Conservation (phyloP, 2,888 invertebrate genomes). For the Merodon equestris region DNA sequence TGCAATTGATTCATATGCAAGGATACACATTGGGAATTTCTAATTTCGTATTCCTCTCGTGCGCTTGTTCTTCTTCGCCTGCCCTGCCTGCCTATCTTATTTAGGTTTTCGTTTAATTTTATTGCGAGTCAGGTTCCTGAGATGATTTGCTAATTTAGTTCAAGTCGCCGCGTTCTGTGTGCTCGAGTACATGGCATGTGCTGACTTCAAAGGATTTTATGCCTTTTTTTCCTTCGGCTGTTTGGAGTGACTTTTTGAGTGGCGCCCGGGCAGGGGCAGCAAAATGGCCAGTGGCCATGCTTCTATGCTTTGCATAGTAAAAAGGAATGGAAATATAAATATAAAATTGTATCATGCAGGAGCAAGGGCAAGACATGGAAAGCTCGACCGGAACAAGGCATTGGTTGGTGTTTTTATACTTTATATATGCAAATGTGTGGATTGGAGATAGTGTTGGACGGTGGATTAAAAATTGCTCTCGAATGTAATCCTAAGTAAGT, state of each 20-base stretch:
- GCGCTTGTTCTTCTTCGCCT: constrained; percentile 25
- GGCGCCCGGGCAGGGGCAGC: constrained; percentile 8
- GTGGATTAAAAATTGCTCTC: no score
- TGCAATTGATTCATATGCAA: constrained; percentile 51
- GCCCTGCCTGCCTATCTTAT: constrained; percentile 50
- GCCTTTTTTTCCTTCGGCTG: background rate
- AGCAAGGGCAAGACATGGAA: background rate
- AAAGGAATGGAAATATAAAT: constrained; percentile 34
- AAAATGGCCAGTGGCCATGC: background rate
- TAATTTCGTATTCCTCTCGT: constrained; percentile 64
- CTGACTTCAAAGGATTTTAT: constrained; percentile 44
- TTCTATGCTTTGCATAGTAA: constrained; percentile 39
- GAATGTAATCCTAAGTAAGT: background rate
- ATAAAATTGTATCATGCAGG: no score
- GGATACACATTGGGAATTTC: constrained; percentile 42
- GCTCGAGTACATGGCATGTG: constrained; percentile 1
- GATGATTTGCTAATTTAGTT: constrained; percentile 66
- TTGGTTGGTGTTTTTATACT: constrained; percentile 2
- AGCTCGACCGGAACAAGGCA: constrained; percentile 7
- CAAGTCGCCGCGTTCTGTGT: constrained; percentile 4
- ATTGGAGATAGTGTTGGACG: no score
- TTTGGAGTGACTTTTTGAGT: no score
- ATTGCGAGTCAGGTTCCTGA: constrained; percentile 61
- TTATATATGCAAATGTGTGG: constrained; percentile 23
- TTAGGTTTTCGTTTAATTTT: constrained; percentile 65